These are phyloP conservation scores for Copidosoma aretas DNA, from an alignment of 2,888 invertebrate genomes.

Conservation along the genomic window DNA sequence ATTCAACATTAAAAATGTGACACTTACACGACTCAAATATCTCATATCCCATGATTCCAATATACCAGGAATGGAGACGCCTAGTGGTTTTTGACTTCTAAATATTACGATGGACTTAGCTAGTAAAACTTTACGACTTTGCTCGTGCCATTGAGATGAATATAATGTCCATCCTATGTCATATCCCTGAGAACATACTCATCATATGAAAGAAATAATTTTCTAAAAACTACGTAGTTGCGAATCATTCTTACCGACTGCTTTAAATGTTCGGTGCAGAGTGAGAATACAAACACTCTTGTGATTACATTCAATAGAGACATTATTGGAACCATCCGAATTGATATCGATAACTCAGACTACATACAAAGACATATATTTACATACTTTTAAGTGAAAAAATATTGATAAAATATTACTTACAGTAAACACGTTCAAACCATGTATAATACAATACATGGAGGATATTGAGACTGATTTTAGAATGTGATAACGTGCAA, in stretches of 20 bases:
- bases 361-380: neutral
- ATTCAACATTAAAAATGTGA: neutral
- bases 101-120: conserved; percentile 15
- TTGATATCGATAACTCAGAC: neutral
- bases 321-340: neutral
- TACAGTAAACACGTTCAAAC: conserved; percentile 2
- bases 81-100: conserved; percentile 6
- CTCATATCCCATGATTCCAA: neutral
- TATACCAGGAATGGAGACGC: neutral
- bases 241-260: neutral
- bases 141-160: conserved; percentile 6
- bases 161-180: neutral
- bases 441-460: neutral
- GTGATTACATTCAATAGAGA: neutral
- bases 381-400: neutral
- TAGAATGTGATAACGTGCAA: neutral
- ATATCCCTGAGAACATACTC: neutral
- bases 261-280: neutral
- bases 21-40: conserved; percentile 7
- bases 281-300: neutral
- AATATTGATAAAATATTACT: neutral
- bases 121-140: neutral
- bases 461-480: neutral
- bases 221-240: too few species aligned
- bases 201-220: too few species aligned